Evolutionary conservation across 1,140 invertebrate genomes (phyloP), one percentile per base, ranked within the genome.

Genomic region (Sycobia sp.): DNA sequence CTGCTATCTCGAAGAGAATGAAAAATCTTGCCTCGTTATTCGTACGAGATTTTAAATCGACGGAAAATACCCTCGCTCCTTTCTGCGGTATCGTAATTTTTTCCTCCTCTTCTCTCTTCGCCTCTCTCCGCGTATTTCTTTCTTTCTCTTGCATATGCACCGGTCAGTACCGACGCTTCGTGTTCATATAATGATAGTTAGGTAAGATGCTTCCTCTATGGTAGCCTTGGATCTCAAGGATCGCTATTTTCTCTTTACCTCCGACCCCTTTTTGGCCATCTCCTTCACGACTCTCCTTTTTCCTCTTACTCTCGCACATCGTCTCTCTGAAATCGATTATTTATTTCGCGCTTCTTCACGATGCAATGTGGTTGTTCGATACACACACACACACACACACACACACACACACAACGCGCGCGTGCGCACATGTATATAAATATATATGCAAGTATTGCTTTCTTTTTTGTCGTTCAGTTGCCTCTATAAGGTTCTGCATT

Each of bases 181-280:
- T 55, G 60, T 20, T 62, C 27, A 39, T n/a, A n/a, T 62, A 55
- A 55, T 49, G 51, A 55, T 36, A 63, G 53, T 50, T 41, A 46
- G 36, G 27, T 36, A 63, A 57, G 61, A 57, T 25, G 54, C 46
- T 57, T 57, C 54, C 61, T 66, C 29, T 51, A 46, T 67, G 27
- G 29, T 34, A 56, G 46, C 54, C 36, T 50, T 57, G 53, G 29
- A 50, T 55, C 41, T 63, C 49, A 51, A 61, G 54, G 36, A 66
- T 57, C 43, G 47, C 43, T 62, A 58, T 56, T 67, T 68, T 25
- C 20, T 16, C 41, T 29, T 38, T n/a, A 53, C 39, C 44, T 43
- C 16, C 22, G 43, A 11, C 27, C n/a, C 29, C 39, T 44, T 60
- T 39, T 36, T 34, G 1, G 20, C 29, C 11, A 32, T 4, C 29